A percentile compares a stretch with the other conserved stretches of the same genome.
Conservation (phyloP, 2,113 vertebrate genomes). For the Phaethornis superciliosus region DNA sequence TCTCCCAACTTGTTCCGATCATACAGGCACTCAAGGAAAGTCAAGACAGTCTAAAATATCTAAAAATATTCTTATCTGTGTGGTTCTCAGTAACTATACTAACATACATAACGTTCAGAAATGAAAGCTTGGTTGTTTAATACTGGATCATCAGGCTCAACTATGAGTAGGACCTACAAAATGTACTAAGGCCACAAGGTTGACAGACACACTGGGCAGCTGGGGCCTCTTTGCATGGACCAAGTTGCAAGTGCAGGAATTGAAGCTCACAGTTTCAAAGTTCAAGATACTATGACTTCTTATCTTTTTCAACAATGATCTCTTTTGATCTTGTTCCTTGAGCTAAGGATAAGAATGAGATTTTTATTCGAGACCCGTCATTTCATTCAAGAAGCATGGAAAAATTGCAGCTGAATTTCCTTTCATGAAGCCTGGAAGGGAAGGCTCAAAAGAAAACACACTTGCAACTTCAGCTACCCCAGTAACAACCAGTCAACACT, state of each 20-base stretch:
- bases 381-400: not conserved
- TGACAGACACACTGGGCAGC: not conserved
- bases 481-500: not conserved
- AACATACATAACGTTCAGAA: not conserved
- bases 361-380: slow-evolving; percentile 11
- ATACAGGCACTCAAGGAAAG: not conserved
- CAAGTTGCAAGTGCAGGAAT: not conserved
- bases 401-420: not conserved
- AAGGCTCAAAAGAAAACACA: slow-evolving; percentile 3
- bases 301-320: not conserved
- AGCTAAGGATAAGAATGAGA: not conserved
- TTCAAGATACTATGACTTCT: not conserved
- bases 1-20: not conserved
- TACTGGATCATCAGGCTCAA: not conserved
- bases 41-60: not conserved
- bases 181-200: not conserved
- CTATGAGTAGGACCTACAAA: not conserved
- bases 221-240: not conserved
- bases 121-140: not conserved
- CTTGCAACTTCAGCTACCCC: not conserved
- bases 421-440: not conserved
- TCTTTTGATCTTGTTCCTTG: not conserved
- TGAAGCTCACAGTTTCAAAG: not conserved
- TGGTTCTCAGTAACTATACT: not conserved
- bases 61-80: not conserved